These are phyloP conservation scores for Eupithecia abbreviata DNA, from an alignment of 2,888 invertebrate species.

Conservation along the genomic window DNA sequence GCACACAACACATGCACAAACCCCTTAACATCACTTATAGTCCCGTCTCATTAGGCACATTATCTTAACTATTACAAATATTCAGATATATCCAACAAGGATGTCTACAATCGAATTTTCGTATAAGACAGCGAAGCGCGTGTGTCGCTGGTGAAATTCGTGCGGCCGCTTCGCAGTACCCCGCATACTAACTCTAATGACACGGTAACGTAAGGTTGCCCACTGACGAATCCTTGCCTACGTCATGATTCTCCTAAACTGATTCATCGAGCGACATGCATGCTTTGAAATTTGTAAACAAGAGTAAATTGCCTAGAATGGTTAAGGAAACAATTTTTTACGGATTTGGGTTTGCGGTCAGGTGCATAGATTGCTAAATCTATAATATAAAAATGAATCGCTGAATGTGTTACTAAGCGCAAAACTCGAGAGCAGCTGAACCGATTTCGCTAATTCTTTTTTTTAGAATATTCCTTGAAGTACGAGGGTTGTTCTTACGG, in stretches of 20 bases:
- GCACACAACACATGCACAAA: slow-evolving; percentile 16
- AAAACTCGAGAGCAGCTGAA: no score
- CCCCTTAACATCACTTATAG: background rate
- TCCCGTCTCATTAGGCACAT: background rate
- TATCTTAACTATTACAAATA: background rate
- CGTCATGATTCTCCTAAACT: slow-evolving; percentile 32
- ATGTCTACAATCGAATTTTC: background rate
- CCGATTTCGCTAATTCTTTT: no score
- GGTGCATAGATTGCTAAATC: background rate
- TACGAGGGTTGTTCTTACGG: no score
- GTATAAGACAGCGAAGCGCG: background rate
- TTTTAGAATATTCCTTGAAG: no score
- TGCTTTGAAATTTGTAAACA: slow-evolving; percentile 1
- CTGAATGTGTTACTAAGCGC: no score
- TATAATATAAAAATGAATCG: no score
- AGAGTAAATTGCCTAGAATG: background rate
- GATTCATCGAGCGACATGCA: slow-evolving; percentile 18
- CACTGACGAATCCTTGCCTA: slow-evolving; percentile 27
- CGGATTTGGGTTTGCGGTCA: background rate
- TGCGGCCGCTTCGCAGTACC: slow-evolving; percentile 17
- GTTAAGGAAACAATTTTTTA: background rate
- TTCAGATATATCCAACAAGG: background rate
- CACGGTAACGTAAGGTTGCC: slow-evolving; percentile 21
- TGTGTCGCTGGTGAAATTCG: slow-evolving; percentile 20
- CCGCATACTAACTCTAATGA: slow-evolving; percentile 27